A percentile compares a stretch with the other conserved stretches of the same genome.
phyloP scores from a whole-genome alignment of 2,797 vertebrate genomes.

The Xiphorhynchus erythropygius region DNA sequence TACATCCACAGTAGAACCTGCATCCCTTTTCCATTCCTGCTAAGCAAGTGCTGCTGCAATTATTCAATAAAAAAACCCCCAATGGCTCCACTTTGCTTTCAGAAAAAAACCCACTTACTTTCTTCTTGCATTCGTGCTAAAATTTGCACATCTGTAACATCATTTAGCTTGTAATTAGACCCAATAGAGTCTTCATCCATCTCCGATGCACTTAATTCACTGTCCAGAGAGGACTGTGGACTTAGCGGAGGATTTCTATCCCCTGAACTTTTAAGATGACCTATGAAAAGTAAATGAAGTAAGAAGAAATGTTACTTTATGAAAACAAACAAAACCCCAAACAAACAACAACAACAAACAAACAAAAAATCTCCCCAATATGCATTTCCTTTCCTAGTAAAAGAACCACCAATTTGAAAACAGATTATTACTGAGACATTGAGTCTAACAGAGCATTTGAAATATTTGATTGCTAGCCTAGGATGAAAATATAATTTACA shows the following conservation, averaged over 20 bases:
- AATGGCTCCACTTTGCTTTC: background rate
- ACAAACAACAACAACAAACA: no score
- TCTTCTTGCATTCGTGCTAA: slow-evolving; percentile 99
- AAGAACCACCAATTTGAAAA: background rate
- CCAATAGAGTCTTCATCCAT: slow-evolving; percentile 99
- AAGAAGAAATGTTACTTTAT: background rate
- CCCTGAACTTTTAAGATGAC: slow-evolving; percentile 83
- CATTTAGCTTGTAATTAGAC: slow-evolving; percentile 96
- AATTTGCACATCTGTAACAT: slow-evolving; percentile 98
- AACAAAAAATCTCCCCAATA: background rate
- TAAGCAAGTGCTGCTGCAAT: background rate
- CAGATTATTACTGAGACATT: background rate
- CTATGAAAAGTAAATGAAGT: slow-evolving; percentile 66
- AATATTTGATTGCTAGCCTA: background rate
- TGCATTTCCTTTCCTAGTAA: background rate
- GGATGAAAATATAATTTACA: background rate
- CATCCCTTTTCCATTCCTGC: background rate
- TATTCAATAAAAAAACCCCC: background rate
- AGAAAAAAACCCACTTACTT: slow-evolving; percentile 83
- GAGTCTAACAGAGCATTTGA: background rate
- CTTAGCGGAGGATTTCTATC: slow-evolving; percentile 93
- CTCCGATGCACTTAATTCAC: slow-evolving; percentile 97
- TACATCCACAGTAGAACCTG: background rate
- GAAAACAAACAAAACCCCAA: no score
- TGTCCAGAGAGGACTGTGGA: slow-evolving; percentile 96